Evolutionary conservation across 2,888 invertebrate species (phyloP).

Genomic region (Lydus trimaculatus): DNA sequence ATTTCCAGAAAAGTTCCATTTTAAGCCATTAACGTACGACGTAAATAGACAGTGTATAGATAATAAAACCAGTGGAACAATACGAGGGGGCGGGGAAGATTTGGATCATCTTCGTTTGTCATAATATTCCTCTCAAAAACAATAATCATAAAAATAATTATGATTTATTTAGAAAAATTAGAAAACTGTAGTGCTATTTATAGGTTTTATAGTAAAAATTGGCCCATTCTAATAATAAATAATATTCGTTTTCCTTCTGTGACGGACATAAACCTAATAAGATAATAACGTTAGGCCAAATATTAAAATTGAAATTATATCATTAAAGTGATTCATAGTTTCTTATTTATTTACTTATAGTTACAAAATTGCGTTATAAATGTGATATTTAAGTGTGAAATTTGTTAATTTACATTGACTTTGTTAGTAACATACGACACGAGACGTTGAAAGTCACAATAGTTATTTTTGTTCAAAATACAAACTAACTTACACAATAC

Average conservation of each 20-base stretch:
- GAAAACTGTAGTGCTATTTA: too few species aligned
- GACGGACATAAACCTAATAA: not conserved
- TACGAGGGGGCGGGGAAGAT: not conserved
- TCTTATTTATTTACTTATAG: not conserved
- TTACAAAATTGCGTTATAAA: not conserved
- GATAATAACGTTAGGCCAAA: too few species aligned
- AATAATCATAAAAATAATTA: too few species aligned
- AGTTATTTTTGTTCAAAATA: slow-evolving; percentile 25
- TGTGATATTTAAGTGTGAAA: not conserved
- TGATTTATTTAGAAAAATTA: too few species aligned
- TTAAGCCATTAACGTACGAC: not conserved
- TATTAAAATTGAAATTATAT: not conserved
- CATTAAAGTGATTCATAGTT: not conserved
- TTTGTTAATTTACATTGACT: slow-evolving; percentile 5
- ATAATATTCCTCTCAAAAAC: too few species aligned
- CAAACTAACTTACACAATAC: slow-evolving; percentile 29
- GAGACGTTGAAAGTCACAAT: slow-evolving; percentile 15
- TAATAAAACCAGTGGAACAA: not conserved
- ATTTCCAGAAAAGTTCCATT: not conserved
- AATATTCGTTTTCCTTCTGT: not conserved
- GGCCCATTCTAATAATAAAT: not conserved
- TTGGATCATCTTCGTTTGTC: not conserved
- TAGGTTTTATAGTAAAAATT: too few species aligned
- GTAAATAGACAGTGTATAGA: too few species aligned
- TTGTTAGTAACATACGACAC: slow-evolving; percentile 18